A percentile compares a stretch with the other conserved stretches of the same genome.
Conservation (phyloP, 2,113 vertebrate genomes). For the Zingel zingel region DNA sequence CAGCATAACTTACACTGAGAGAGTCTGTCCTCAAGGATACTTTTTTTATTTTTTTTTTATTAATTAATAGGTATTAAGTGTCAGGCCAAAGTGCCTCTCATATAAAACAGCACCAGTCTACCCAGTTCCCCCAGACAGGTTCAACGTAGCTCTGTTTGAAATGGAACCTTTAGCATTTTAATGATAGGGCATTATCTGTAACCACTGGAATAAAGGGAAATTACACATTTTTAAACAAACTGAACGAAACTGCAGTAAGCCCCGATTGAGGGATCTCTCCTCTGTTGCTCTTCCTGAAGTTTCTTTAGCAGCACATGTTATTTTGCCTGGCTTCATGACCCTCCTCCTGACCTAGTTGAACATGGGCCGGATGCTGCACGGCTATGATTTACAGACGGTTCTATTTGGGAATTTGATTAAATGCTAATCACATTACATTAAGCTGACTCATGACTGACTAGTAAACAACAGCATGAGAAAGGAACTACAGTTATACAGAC, state of each 20-base stretch:
- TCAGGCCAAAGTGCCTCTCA: background rate
- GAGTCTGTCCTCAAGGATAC: background rate
- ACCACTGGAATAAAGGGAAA: background rate
- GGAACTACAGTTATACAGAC: background rate
- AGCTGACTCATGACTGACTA: background rate
- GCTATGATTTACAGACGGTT: background rate
- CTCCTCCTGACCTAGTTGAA: too few relatives aligned
- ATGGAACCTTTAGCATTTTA: background rate
- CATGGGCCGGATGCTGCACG: background rate
- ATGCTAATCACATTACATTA: constrained; percentile 12
- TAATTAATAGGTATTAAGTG: background rate
- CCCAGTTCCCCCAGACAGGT: background rate
- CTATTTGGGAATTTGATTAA: constrained; percentile 1
- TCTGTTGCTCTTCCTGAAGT: background rate
- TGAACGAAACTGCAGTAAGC: background rate
- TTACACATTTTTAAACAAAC: background rate
- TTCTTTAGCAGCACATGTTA: background rate
- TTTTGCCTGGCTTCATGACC: background rate
- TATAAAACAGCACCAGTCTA: background rate
- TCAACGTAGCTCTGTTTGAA: background rate
- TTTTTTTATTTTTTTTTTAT: constrained; percentile 9
- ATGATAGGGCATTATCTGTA: background rate
- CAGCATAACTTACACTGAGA: background rate
- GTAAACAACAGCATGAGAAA: background rate
- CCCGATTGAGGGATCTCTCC: background rate